Evolutionary conservation across 2,113 vertebrate species (phyloP).

Genomic region (Barbus barbus): DNA sequence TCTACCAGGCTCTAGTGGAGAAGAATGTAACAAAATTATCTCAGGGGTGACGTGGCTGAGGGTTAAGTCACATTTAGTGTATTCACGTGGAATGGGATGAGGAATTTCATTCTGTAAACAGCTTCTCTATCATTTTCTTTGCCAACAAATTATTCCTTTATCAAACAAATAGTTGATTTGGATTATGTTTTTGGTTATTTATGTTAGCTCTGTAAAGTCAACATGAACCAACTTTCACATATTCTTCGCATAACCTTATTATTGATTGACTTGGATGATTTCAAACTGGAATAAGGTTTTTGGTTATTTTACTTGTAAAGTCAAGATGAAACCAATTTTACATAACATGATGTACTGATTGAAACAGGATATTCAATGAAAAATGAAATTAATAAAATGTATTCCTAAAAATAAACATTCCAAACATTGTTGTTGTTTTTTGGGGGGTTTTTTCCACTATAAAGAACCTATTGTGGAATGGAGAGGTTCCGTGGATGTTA

Average conservation of each 20-base stretch:
- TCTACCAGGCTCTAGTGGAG: constrained; percentile 16
- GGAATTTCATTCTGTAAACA: not conserved
- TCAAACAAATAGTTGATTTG: not conserved
- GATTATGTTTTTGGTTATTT: not conserved
- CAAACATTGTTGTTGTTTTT: too few species aligned
- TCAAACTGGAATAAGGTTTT: too few species aligned
- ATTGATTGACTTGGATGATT: too few species aligned
- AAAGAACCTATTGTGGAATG: not conserved
- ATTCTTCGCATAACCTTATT: too few species aligned
- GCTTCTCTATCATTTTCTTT: not conserved
- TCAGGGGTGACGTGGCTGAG: not conserved
- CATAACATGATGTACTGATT: too few species aligned
- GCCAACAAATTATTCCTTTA: not conserved
- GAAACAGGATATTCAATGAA: too few species aligned
- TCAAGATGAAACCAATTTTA: too few species aligned
- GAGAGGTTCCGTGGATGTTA: not conserved
- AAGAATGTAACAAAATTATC: constrained; percentile 25
- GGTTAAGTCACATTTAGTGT: constrained; percentile 9
- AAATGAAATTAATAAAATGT: too few species aligned
- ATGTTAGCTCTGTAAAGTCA: not conserved
- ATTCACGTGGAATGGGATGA: not conserved
- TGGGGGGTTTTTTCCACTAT: too few species aligned
- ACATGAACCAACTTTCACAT: not conserved
- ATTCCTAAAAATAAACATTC: too few species aligned
- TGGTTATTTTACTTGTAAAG: too few species aligned